Evolutionary conservation across 2,797 vertebrate species (phyloP), one percentile per base, ranked within the genome.

Genomic region (Chiloscyllium punctatum): DNA sequence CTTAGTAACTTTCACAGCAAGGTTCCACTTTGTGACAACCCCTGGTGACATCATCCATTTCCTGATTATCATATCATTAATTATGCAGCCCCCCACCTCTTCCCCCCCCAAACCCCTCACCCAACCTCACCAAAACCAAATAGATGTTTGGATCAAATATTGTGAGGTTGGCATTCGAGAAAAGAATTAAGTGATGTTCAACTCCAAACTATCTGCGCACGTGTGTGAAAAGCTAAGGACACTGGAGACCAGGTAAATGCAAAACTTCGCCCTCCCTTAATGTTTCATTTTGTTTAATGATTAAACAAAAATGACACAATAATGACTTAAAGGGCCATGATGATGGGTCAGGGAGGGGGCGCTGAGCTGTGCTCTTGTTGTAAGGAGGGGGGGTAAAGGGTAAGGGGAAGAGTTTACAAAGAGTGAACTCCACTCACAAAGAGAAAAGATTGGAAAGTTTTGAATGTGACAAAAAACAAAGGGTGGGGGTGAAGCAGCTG

Each of bases 301-400:
- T 92, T 92, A 37, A 37, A 84, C 33, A 25, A 92, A 68, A 68
- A 92, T 92, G n/a, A 92, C 90, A 42, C 25, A 92, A 92, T 92
- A 92, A 92, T 92, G 90, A 92, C 18, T 84, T 48, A 92, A 37
- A n/a, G 90, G 53, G 87, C 13, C 53, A 68, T 66, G 15, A n/a
- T 66, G 90, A n/a, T 33, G 90, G 4, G 13, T 48, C 42, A 37
- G 90, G 27, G 23, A 4, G 25, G 71, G 30, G 3, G 53, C 3
- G 21, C 0, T 92, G 62, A 23, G 62, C 23, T 69, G 90, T 3
- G 62, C 90, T 92, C 90, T 62, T 8, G 90, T 2, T 23, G 42
- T 68, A 42, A 69, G 62, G 62, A 68, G 90, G 62, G 62, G 62
- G 90, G 2, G 8, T 48, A 48, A 0, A 11, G 6, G 62, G 23